These are phyloP conservation scores for Lordiphosa clarofinis DNA, from an alignment of 1,140 invertebrate species.

Conservation along the genomic window DNA sequence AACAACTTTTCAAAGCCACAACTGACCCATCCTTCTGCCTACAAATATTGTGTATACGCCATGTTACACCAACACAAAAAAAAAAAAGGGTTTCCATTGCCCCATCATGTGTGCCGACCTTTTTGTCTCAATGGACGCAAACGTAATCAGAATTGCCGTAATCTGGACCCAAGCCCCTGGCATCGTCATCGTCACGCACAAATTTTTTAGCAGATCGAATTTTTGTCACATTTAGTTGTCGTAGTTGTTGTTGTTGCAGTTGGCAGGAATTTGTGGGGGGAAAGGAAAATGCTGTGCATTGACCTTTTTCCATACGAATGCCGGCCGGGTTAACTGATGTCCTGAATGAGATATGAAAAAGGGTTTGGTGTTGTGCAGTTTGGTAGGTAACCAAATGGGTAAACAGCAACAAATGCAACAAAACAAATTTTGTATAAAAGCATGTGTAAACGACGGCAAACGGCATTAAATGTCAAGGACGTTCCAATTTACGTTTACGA, in stretches of 20 bases:
- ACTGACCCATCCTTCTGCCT: too few species aligned
- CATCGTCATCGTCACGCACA: conserved; percentile 1
- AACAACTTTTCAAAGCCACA: too few species aligned
- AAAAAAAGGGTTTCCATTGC: conserved; percentile 9
- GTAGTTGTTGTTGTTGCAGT: conserved; percentile 11
- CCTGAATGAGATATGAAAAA: not conserved
- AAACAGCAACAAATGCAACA: not conserved
- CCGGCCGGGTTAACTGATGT: conserved; percentile 23
- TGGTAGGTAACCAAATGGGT: conserved; percentile 5
- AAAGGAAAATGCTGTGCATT: conserved; percentile 43
- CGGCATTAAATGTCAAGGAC: conserved; percentile 54
- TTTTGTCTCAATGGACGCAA: conserved; percentile 19
- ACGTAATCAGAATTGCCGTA: conserved; percentile 13
- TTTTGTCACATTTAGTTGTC: conserved; percentile 34
- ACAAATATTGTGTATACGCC: too few species aligned
- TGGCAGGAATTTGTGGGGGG: conserved; percentile 8
- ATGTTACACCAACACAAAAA: not conserved
- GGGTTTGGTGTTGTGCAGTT: not conserved
- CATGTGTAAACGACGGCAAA: conserved; percentile 22
- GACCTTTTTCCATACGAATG: conserved; percentile 56
- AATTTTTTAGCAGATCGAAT: conserved; percentile 46
- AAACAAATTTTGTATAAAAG: not conserved
- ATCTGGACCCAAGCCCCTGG: not conserved
- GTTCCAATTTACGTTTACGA: conserved; percentile 39
- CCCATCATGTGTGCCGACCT: conserved; percentile 6